Evolutionary conservation across 2,113 vertebrate genomes (phyloP).

Genomic region (Mormyrus lacerda): DNA sequence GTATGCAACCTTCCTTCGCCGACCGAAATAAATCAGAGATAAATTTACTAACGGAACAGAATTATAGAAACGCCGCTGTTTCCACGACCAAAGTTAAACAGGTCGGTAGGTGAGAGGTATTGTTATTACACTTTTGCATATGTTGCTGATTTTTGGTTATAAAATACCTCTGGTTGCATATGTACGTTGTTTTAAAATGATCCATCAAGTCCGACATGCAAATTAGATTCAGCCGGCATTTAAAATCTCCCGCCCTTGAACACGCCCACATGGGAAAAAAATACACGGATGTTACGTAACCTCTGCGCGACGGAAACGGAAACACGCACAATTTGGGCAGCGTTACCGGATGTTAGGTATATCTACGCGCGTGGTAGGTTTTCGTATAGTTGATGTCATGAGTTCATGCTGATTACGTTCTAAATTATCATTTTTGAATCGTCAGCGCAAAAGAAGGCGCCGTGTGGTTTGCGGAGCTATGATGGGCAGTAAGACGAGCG

Average conservation of each 20-base stretch:
- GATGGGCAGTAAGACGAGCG: slow-evolving; percentile 76
- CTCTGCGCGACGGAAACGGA: neutral
- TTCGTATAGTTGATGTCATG: neutral
- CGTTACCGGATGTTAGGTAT: neutral
- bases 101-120: neutral
- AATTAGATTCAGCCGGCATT: neutral
- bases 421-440: neutral
- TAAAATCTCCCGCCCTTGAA: neutral
- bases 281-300: neutral
- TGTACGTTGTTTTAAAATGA: neutral
- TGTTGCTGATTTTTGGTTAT: neutral
- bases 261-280: neutral
- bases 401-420: neutral
- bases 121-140: neutral
- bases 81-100: no score
- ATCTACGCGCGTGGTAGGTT: neutral
- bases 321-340: neutral
- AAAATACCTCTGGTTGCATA: neutral
- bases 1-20: no score
- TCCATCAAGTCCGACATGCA: neutral
- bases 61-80: no score
- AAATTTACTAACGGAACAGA: no score
- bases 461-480: slow-evolving; percentile 32
- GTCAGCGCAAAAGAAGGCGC: neutral
- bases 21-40: no score